Percentiles rank a stretch among this genome's conserved stretches.
Evolutionary conservation across 2,888 invertebrate species (phyloP).

Genomic region (Zootermopsis nevadensis): DNA sequence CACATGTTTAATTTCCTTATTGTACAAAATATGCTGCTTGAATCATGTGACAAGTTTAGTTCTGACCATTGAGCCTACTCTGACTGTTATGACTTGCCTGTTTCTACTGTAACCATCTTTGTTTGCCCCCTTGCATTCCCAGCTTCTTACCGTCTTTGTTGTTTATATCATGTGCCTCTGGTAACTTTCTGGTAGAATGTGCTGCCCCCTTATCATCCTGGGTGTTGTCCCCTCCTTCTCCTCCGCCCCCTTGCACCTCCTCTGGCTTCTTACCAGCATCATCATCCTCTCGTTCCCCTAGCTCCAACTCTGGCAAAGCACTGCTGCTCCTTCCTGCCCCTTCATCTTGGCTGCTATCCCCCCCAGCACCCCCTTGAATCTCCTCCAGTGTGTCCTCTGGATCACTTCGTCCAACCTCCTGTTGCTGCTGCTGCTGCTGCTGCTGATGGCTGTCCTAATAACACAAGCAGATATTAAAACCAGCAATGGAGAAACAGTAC

Average conservation of each 20-base stretch:
- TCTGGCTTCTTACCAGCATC: constrained; percentile 59
- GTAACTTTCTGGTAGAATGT: constrained; percentile 5
- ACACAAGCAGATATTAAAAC: neutral
- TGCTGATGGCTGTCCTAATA: constrained; percentile 6
- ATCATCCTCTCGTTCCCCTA: constrained; percentile 63
- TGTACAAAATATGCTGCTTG: neutral
- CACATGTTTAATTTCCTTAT: no score
- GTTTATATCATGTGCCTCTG: constrained; percentile 8
- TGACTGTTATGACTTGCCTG: constrained; percentile 23
- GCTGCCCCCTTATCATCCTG: constrained; percentile 29
- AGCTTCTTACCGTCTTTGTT: constrained; percentile 30
- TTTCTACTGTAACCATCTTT: neutral
- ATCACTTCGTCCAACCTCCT: constrained; percentile 38
- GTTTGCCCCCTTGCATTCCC: neutral
- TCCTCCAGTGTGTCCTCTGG: constrained; percentile 58
- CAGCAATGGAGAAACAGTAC: no score
- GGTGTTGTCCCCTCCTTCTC: constrained; percentile 22
- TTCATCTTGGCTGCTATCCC: constrained; percentile 63
- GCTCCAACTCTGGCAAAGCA: constrained; percentile 53
- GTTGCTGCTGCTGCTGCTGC: constrained; percentile 21
- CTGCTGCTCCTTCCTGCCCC: constrained; percentile 60
- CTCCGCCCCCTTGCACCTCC: constrained; percentile 35
- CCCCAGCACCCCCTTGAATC: constrained; percentile 62
- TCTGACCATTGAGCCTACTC: constrained; percentile 13
- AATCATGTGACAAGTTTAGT: neutral